Evolutionary conservation across 2,797 vertebrate genomes (phyloP).

Genomic region (Eulemur albifrons): DNA sequence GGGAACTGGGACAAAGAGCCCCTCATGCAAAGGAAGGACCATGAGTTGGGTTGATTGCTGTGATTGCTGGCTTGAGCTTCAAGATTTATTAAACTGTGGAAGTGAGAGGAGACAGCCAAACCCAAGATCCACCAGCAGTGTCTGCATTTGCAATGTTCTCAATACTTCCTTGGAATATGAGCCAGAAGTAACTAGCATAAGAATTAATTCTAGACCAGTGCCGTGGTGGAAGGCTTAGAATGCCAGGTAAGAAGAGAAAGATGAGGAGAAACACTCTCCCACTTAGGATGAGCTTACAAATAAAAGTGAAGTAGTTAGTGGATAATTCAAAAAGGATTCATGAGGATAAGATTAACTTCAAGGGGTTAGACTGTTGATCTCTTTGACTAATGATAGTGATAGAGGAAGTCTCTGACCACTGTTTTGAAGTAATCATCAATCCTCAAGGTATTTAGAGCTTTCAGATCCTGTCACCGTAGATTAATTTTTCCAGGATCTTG

Average conservation of each 20-base stretch:
- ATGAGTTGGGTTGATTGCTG: background rate
- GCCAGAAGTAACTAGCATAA: background rate
- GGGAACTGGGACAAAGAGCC: background rate
- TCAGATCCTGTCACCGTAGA: conserved; percentile 16
- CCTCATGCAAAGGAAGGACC: background rate
- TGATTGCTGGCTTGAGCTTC: background rate
- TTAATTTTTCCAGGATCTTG: background rate
- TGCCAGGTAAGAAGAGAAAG: background rate
- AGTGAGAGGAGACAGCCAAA: background rate
- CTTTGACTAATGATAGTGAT: conserved; percentile 14
- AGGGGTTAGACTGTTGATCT: background rate
- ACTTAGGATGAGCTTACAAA: background rate
- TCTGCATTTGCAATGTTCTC: background rate
- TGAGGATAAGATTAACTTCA: conserved; percentile 21
- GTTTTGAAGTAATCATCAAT: conserved; percentile 33
- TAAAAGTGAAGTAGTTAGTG: background rate
- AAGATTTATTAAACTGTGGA: background rate
- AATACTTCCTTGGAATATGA: background rate
- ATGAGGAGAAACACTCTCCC: background rate
- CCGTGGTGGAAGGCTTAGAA: background rate
- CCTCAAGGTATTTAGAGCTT: conserved; percentile 37
- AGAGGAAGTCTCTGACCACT: background rate
- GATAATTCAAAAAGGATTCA: conserved; percentile 21
- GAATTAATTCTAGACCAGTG: background rate
- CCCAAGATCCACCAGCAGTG: background rate